phyloP scores from a whole-genome alignment of 2,797 vertebrate species.

The Acestrorhynchus altus region DNA sequence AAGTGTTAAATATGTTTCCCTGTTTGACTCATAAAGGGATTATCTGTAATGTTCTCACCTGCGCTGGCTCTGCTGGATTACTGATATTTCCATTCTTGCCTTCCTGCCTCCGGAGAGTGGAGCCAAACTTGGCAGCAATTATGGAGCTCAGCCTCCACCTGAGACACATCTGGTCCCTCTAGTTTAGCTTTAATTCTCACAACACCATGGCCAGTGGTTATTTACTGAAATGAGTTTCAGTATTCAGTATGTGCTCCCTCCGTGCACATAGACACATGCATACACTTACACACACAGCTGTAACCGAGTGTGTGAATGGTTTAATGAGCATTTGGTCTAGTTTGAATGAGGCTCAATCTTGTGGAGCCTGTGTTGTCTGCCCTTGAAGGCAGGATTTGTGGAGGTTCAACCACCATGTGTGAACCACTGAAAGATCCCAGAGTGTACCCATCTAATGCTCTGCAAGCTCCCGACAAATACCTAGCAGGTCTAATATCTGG shows the following conservation, averaged over 20 bases:
- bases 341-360: conserved; percentile 20
- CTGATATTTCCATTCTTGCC: conserved; percentile 18
- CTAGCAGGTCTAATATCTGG: no score
- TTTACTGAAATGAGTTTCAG: conserved; percentile 36
- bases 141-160: background rate
- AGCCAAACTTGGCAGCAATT: conserved; percentile 31
- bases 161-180: conserved; percentile 5
- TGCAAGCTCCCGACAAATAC: no score
- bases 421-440: no score
- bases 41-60: conserved; percentile 28
- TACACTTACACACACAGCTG: background rate
- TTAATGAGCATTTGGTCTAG: conserved; percentile 27
- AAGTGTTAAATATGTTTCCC: conserved; percentile 45
- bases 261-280: background rate
- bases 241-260: conserved; percentile 3
- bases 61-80: conserved; percentile 28
- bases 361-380: background rate
- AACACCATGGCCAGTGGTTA: background rate
- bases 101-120: conserved; percentile 31
- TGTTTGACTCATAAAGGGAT: conserved; percentile 37
- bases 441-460: no score
- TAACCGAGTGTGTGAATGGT: conserved; percentile 1
- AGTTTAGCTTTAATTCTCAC: conserved; percentile 26
- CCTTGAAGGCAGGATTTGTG: no score
- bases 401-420: no score